Evolutionary conservation across 2,888 invertebrate species (phyloP), one percentile per base, ranked within the genome.

Genomic region (Gonocerus acuteangulatus): DNA sequence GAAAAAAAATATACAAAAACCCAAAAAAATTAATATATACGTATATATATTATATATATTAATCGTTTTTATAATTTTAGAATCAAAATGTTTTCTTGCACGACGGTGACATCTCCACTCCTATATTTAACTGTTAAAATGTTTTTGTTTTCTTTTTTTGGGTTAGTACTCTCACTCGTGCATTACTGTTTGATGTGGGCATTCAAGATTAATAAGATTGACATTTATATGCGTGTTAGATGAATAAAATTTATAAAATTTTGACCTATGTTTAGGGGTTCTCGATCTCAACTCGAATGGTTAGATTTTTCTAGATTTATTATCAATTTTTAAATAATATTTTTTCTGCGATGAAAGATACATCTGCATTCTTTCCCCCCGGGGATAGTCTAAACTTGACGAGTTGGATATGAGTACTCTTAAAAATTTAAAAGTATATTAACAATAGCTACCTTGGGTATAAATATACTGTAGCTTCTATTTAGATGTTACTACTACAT

Each of bases 401-500:
- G 34, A 34, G 51, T 51, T 51, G 51, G 51, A 34, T 51, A 18
- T 51, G 51, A 44, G 44, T 56, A 39, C 56, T 36, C 56, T 22
- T 56, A 36, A 44, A 2, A 48, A 48, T 27, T 21, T 51, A 34
- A 32, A 51, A 51, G 34, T 16, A 34, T 19, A 34, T 34, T 34
- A 18, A 51, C 51, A 27, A 51, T 51, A 51, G 51, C 51, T 51
- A 44, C 42, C 18, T 58, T 45, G 58, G 47, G 47, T 58, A 54
- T 54, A 54, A 47, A 58, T 47, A 58, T 47, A 47, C 44, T 16
- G 58, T 63, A 63, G 61, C 61, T 58, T 64, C 62, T 62, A 59
- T 64, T 56, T 62, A 62, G 64, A 54, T 62, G 62, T 64, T 62
- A 64, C 62, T 64, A 64, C 62, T 64, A 64, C 62, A 56, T 64